Evolutionary conservation across 2,888 invertebrate genomes (phyloP), one percentile per base, ranked within the genome.

Genomic region (Cheilosia urbana): DNA sequence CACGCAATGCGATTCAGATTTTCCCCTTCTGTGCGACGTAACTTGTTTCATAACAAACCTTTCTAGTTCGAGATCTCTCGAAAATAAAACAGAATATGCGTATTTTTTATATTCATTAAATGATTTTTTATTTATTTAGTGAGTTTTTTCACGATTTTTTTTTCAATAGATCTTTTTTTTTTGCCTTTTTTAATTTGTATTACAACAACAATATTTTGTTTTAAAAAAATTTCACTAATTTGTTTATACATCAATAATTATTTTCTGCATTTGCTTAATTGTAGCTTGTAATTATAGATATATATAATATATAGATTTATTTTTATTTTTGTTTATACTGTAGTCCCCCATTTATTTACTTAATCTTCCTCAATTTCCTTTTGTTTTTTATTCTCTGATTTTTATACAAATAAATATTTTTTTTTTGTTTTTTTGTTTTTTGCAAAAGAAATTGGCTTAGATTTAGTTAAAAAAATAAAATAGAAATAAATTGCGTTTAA

Each of bases 191-290:
- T 87, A 87, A 87, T 88, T 88, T 88, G 87, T 88, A 88, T 88
- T 88, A 88, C 89, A 89, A 89, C 88, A 89, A 89, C 88, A 88
- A 87, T 87, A 75, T 87, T 85, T 87, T 75, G 81, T 81, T 78
- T 82, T 79, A 82, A 78, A 83, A 83, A 85, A 85, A 85, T 85
- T 85, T 85, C 81, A 85, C 85, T 85, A 85, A 81, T 85, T 85
- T 85, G 85, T 85, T 85, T 85, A 81, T 85, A 85, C 85, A 85
- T 85, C 85, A 85, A 85, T 85, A 81, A 79, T 69, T 76, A 72
- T 34, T 58, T 75, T 77, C 78, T 87, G 80, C 80, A 83, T 80
- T 87, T 77, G 66, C 80, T 83, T 83, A 85, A 77, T 66, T 85
- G 49, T 81, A 85, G 85, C 77, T 83, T 78, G 79, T 87, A 84